Evolutionary conservation across 1,140 invertebrate species (phyloP).

Genomic region (Steinernema feltiae): DNA sequence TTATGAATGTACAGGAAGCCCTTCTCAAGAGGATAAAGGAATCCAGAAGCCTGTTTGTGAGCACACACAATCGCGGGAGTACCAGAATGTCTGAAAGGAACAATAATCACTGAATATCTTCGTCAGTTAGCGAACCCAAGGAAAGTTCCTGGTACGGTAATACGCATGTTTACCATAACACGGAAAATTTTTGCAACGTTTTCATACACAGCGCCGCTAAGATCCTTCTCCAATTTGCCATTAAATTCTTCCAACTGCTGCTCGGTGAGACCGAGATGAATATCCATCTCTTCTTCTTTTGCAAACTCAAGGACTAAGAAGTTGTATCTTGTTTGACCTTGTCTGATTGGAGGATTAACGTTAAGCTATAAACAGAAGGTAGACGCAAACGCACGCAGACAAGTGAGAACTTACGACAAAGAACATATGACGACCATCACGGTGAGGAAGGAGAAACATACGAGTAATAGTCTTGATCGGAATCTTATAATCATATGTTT

Average conservation of each 20-base stretch:
- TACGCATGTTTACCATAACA: conserved; percentile 82
- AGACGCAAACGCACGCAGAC: conserved; percentile 18
- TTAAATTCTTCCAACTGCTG: conserved; percentile 65
- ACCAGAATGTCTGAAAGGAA: conserved; percentile 70
- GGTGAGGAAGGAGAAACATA: conserved; percentile 89
- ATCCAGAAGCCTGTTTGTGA: conserved; percentile 93
- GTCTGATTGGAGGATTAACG: conserved; percentile 96
- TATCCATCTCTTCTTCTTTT: conserved; percentile 79
- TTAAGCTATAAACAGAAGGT: conserved; percentile 65
- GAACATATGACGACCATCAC: conserved; percentile 94
- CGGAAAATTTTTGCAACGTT: conserved; percentile 93
- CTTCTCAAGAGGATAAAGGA: conserved; percentile 93
- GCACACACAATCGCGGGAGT: conserved; percentile 89
- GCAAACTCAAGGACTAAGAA: conserved; percentile 89
- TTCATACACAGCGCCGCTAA: conserved; percentile 87
- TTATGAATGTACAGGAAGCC: conserved; percentile 99
- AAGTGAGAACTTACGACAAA: conserved; percentile 74
- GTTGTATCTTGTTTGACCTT: conserved; percentile 90
- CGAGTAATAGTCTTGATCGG: conserved; percentile 89
- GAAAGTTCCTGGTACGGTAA: conserved; percentile 87
- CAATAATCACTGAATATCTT: not conserved
- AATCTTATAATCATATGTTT: conserved; percentile 99
- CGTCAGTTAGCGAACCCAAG: conserved; percentile 64
- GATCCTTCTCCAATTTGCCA: conserved; percentile 80
- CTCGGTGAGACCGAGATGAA: conserved; percentile 85